phyloP scores from a whole-genome alignment of 2,797 vertebrate genomes.

The Sebastes trivittatus region DNA sequence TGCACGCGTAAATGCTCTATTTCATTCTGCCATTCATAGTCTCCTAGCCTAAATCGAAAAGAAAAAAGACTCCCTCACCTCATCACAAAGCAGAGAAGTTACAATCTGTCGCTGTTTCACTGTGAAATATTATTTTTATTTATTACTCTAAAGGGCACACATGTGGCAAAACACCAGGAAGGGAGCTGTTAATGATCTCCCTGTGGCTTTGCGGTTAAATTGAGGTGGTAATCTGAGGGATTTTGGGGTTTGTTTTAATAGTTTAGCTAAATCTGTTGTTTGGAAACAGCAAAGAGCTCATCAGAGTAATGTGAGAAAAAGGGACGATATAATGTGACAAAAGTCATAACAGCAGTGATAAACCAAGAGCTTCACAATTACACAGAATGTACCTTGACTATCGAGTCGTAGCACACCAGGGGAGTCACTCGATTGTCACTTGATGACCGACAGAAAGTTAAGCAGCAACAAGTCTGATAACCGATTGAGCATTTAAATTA shows the following conservation, averaged over 20 bases:
- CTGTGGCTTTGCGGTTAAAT: neutral
- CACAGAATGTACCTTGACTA: neutral
- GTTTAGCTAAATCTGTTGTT: slow-evolving; percentile 13
- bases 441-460: neutral
- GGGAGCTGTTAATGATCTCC: slow-evolving; percentile 19
- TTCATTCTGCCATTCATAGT: slow-evolving; percentile 63
- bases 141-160: slow-evolving; percentile 10
- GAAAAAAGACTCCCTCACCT: slow-evolving; percentile 58
- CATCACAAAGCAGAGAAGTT: slow-evolving; percentile 51
- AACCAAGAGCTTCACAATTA: neutral
- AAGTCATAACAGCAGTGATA: neutral
- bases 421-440: neutral
- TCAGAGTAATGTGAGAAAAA: neutral
- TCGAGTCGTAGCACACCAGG: neutral
- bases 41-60: slow-evolving; percentile 49
- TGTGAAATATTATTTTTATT: slow-evolving; percentile 42
- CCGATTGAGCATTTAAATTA: neutral
- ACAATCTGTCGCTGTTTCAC: slow-evolving; percentile 36
- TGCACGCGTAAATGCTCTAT: slow-evolving; percentile 49
- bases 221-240: neutral
- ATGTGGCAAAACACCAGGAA: neutral
- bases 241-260: neutral
- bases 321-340: neutral
- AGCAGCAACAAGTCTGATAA: neutral
- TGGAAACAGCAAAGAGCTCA: neutral